Base-by-base conservation (phyloP, 2,888 invertebrate species). In the Congeria kusceri region DNA sequence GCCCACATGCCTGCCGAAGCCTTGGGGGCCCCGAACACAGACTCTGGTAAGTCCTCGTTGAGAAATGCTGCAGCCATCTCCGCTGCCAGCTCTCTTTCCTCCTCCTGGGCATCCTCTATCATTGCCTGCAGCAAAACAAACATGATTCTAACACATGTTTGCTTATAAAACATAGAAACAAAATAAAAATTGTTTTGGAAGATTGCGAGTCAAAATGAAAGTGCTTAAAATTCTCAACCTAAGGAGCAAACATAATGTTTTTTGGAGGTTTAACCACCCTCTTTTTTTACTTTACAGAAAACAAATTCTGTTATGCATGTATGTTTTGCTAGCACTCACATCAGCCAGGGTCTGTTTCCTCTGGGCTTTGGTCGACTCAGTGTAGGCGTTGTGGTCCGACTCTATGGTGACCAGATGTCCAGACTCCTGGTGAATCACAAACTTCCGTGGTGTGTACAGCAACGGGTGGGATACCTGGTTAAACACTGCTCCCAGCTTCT, bases 31-130 rank as follows among this genome's bases (percentile, higher is more conserved):
- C 99, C 98, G 94, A 99, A 99, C 0, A 96, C 95, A 90, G 96
- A 96, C 94, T 99, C 99, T 1, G 99, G 98, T 2, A 99, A 94
- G 81, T 98, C 96, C 93, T 99, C 99, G 71, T 97, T 97, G 1
- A 99, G 95, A 90, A 99, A 98, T 9, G 98, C 98, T 89, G 98
- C 98, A 0, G 99, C 99, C 96, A 99, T 98, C 95, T 99, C 98
- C 86, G 97, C 96, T 0, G 99, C 99, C 67, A 99, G 94, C 88
- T 98, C 98, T 83, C 97, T 96, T 92, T 99, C 99, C 85, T 98
- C 98, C 58, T 97, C 97, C 0, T 97, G 98, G 1, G 99, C 99
- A 0, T 99, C 98, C 93, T 98, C 98, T 77, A 98, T 96, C 97
- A 99, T 98, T 94, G 99, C 92, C 93, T 93, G 57, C 0, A 71